Base-by-base conservation (phyloP, 2,888 invertebrate species). In the Vanessa cardui region DNA sequence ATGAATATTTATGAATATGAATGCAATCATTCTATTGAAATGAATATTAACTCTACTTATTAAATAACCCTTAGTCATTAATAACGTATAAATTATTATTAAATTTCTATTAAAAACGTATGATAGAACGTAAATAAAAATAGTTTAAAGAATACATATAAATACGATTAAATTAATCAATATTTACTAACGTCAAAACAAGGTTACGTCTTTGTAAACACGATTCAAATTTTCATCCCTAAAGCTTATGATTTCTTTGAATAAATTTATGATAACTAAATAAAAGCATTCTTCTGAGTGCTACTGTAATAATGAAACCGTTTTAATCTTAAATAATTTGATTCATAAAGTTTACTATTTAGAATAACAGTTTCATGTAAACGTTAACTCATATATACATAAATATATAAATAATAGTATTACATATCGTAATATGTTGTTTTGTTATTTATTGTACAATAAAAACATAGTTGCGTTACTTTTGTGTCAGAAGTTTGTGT, bases 141-240 rank as follows among this genome's bases (percentile, higher is more conserved):
- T 12, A 39, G 4, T 12, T 39, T 58, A 61, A 58, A 71, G 70
- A 69, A 69, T 69, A 73, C 15, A 62, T 47, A 44, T 52, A 59
- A 70, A 45, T 47, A 47, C 7, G n/a, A 47, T 47, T 71, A 71
- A 69, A 67, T 39, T 47, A 74, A 75, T 77, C 72, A 73, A 77
- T 77, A 71, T 69, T 66, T 63, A 68, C 68, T 66, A 62, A 80
- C 81, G 80, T 76, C 75, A 70, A 70, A 69, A 71, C 79, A 83
- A 84, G 80, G 83, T 83, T 76, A 81, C 70, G 71, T 74, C 76
- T 59, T 62, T 65, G 74, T 73, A 73, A 73, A 79, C 77, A 77
- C 77, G 64, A 77, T 77, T 82, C 79, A 73, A 78, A 78, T 82
- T 79, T 80, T 67, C 73, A 75, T 79, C 76, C 68, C 44, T 74